Conservation (phyloP, 2,888 invertebrate species). For the Hydropsyche betteni region DNA sequence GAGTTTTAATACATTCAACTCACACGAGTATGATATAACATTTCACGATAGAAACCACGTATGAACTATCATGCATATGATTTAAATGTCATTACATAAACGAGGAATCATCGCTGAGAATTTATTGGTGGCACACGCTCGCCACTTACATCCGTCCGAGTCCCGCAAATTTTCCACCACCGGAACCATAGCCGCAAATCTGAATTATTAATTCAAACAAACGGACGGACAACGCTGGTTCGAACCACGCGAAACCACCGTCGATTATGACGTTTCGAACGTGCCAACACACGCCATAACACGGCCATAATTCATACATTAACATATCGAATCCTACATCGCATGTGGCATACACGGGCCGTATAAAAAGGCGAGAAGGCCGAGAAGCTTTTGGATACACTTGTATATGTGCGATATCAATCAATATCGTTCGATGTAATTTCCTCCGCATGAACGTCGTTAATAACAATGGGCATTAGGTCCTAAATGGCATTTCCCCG, state of each 20-base stretch:
- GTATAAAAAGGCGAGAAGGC: neutral
- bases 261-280: conserved; percentile 13
- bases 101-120: too few species aligned
- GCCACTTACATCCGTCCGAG: conserved; percentile 32
- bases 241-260: conserved; percentile 12
- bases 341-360: too few species aligned
- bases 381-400: neutral
- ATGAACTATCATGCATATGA: too few species aligned
- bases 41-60: too few species aligned
- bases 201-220: conserved; percentile 50
- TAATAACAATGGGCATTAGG: conserved; percentile 41
- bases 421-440: conserved; percentile 34
- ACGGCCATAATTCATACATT: too few species aligned
- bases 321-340: too few species aligned
- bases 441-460: conserved; percentile 32
- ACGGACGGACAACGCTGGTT: neutral
- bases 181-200: conserved; percentile 46
- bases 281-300: too few species aligned
- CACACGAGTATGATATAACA: too few species aligned
- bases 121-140: neutral
- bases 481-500: conserved; percentile 27
- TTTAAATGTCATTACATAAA: too few species aligned
- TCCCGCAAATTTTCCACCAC: conserved; percentile 48
- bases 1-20: too few species aligned
- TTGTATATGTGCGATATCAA: conserved; percentile 25